Base-by-base conservation (phyloP, 2,113 vertebrate species). In the Perccottus glenii region DNA sequence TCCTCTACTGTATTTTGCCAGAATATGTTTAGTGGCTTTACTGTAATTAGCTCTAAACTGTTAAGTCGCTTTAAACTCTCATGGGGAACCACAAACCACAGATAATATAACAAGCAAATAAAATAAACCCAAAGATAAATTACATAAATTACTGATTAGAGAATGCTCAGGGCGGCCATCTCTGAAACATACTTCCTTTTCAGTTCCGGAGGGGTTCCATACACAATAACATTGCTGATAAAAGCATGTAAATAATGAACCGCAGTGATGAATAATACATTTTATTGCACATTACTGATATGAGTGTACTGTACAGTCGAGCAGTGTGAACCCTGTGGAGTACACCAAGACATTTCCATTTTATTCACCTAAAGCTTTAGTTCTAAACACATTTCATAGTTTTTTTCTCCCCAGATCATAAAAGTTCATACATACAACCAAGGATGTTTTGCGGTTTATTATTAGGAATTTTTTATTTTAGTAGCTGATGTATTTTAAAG, bases 111-210 rank as follows among this genome's bases (percentile, higher is more conserved):
- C 52, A 55, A 10, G 11, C 55, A 40, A 15, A 16, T 9, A 57
- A 40, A 43, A 40, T 19, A 38, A 36, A 51, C 56, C 68, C 49
- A 60, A 77, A 70, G 42, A 49, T 7, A 43, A n/a, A 45, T 15
- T 60, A 57, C 62, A 61, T 71, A 55, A 80, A 71, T 55, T 65
- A 50, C 66, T 77, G 60, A 72, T 71, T 58, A 70, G 36, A 64
- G 45, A 60, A 40, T 12, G 48, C 63, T 59, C 50, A 44, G 35
- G 70, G 68, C 58, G 64, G 63, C 47, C 42, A 9, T 67, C 43
- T 15, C 47, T 16, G 9, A 51, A 40, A 40, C 9, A 43, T 64
- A 33, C 63, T 57, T 70, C 55, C 9, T 58, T 3, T 50, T 58
- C 16, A 38, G 64, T 35, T 70, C 40, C 32, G 47, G 9, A 58